Base-by-base conservation (phyloP, 2,797 vertebrate species). In the Spea hammondii region DNA sequence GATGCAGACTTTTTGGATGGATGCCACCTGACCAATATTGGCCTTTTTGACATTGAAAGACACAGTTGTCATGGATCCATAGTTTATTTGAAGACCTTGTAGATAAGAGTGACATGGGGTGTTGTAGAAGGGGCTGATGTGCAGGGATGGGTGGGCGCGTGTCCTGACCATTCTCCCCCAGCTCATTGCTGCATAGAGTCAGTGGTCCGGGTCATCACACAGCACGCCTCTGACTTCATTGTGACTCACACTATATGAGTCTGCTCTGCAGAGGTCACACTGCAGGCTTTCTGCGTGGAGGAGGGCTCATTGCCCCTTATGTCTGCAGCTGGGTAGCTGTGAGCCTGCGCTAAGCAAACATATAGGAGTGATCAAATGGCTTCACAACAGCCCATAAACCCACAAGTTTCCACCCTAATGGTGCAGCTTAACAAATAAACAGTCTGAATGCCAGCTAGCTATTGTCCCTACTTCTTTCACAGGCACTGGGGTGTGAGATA, bases 1-100 rank as follows among this genome's bases (percentile, higher is more conserved):
- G 68, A 84, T 84, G 86, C 69, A 77, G 82, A 83, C 80, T 74
- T 85, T 85, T 90, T 82, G 88, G 85, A 84, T 82, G 71, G 81
- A 80, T 83, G 86, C 89, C 84, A 83, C 86, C 83, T 85, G 88
- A 83, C 79, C 73, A 69, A 78, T 81, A 12, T 83, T 65, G 73
- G 72, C 79, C 72, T 69, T 79, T 77, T 69, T 77, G 83, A 70
- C 79, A 83, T 82, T 84, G 70, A 87, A 70, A 83, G 82, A 80
- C 75, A 65, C 4, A 64, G 82, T 83, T 53, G 83, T 79, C 85
- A 73, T 70, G 81, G 76, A 73, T 74, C 77, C 83, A 64, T 83
- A 55, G 66, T 76, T 64, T 73, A 82, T 79, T 78, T 68, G 80
- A 66, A 82, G 69, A 83, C 77, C 65, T 76, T 67, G 13, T 17